Evolutionary conservation across 2,113 vertebrate species (phyloP).

Genomic region (Ochotona princeps): DNA sequence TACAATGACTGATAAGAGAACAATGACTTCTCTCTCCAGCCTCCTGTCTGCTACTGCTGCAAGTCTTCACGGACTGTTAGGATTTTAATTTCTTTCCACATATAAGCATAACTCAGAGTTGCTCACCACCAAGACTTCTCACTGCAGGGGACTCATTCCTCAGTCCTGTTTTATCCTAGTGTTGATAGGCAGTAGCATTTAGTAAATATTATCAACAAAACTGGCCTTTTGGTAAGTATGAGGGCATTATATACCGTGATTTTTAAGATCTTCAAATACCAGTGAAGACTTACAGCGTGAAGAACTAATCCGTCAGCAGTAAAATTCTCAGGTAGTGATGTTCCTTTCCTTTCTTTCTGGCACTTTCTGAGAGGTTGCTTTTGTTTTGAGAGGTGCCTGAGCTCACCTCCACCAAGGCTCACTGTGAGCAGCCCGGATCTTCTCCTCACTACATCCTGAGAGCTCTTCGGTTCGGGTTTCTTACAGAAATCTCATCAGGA

Average conservation of each 20-base stretch:
- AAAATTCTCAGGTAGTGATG: not conserved
- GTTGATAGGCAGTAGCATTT: not conserved
- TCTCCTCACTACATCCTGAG: not conserved
- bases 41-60: not conserved
- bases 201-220: not conserved
- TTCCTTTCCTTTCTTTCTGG: not conserved
- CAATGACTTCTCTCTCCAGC: not conserved
- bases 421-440: not conserved
- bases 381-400: not conserved
- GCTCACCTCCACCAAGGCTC: not conserved
- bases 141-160: not conserved
- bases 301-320: not conserved
- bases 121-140: not conserved
- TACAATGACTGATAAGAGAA: not conserved
- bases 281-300: not conserved
- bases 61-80: not conserved
- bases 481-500: not conserved
- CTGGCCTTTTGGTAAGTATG: not conserved
- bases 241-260: not conserved
- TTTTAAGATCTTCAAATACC: not conserved
- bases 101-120: not conserved
- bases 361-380: not conserved
- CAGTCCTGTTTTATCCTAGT: conserved; percentile 17
- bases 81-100: not conserved
- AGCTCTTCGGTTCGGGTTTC: not conserved